phyloP scores from a whole-genome alignment of 2,113 vertebrate species.

The Syngnathus floridae region DNA sequence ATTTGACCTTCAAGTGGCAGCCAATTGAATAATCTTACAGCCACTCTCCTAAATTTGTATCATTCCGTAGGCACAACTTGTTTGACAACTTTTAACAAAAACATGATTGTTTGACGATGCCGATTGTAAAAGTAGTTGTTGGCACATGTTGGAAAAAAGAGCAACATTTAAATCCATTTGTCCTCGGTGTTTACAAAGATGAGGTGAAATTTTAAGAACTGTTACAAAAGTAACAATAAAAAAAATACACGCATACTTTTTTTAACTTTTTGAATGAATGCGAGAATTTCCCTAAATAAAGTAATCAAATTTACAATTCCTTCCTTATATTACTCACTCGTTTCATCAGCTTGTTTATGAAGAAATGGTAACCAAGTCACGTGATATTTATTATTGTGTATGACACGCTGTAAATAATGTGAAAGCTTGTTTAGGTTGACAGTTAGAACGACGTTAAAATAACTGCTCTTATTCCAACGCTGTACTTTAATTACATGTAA shows the following conservation, averaged over 20 bases:
- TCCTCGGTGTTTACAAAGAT: neutral
- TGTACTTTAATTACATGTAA: neutral
- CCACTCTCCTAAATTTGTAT: neutral
- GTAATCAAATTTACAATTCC: neutral
- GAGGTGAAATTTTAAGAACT: neutral
- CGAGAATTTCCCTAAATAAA: neutral
- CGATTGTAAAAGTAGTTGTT: neutral
- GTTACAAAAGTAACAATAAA: neutral
- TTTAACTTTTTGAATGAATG: neutral
- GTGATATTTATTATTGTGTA: neutral
- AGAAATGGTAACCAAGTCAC: neutral
- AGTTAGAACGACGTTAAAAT: neutral
- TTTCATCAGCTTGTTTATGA: neutral
- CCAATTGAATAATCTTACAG: neutral
- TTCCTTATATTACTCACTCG: neutral
- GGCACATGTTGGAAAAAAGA: neutral
- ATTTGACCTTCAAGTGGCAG: slow-evolving; percentile 12
- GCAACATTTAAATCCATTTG: neutral
- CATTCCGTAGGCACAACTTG: neutral
- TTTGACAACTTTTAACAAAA: neutral
- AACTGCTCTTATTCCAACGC: neutral
- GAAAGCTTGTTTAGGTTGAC: neutral
- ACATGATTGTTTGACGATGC: neutral
- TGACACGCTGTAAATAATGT: neutral
- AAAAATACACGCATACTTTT: neutral